These are phyloP conservation scores for Agriopis marginaria DNA, from an alignment of 2,888 invertebrate species.

Conservation along the genomic window DNA sequence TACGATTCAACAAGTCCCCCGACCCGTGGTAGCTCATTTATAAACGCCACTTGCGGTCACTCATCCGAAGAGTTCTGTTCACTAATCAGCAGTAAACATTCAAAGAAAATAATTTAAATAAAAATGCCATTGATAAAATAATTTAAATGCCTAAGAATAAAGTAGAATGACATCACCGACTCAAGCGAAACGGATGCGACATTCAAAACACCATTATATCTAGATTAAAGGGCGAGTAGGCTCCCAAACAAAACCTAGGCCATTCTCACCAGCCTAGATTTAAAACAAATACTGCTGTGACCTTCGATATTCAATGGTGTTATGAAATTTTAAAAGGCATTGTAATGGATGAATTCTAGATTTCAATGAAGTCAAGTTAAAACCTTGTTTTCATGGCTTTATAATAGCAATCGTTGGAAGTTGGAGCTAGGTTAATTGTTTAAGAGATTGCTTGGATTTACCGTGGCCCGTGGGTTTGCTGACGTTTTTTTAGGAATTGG, in stretches of 20 bases:
- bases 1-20: too few relatives aligned
- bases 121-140: background rate
- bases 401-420: conserved; percentile 9
- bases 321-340: conserved; percentile 49
- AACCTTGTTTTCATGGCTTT: conserved; percentile 12
- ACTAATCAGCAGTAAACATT: too few relatives aligned
- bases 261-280: conserved; percentile 52
- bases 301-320: conserved; percentile 51
- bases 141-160: conserved; percentile 10
- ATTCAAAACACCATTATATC: conserved; percentile 50
- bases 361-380: conserved; percentile 19
- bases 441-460: background rate
- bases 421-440: background rate
- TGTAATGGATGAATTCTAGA: conserved; percentile 37
- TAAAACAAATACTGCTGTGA: conserved; percentile 55
- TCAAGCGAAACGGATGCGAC: conserved; percentile 37
- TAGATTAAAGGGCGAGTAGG: conserved; percentile 37
- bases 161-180: conserved; percentile 39
- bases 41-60: too few relatives aligned
- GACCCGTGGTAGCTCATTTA: too few relatives aligned
- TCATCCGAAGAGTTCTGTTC: too few relatives aligned
- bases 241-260: conserved; percentile 41
- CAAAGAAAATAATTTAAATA: background rate
- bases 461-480: conserved; percentile 7
- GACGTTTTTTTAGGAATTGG: too few relatives aligned